Evolutionary conservation across 2,888 invertebrate species (phyloP).

Genomic region (Zygothrica quintamaculata): DNA sequence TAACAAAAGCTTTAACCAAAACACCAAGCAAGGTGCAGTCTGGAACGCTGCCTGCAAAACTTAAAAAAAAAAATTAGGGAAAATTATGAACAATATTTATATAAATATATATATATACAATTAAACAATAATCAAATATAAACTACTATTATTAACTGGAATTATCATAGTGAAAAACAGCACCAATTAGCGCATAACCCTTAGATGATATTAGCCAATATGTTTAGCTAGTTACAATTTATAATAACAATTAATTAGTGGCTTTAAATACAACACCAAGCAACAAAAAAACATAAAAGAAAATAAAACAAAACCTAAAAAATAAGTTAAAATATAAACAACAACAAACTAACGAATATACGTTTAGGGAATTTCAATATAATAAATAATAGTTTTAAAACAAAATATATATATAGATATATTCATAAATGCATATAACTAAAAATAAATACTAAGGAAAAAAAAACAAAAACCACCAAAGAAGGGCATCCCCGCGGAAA

Average conservation of each 20-base stretch:
- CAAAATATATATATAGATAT: slow-evolving; percentile 42
- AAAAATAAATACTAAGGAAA: too few relatives aligned
- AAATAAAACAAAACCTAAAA: slow-evolving; percentile 31
- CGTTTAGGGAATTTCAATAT: slow-evolving; percentile 78
- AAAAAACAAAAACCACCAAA: slow-evolving; percentile 41
- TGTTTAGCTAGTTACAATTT: slow-evolving; percentile 75
- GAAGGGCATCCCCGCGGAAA: slow-evolving; percentile 32
- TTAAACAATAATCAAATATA: slow-evolving; percentile 24
- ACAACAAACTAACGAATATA: slow-evolving; percentile 77
- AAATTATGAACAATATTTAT: too few relatives aligned
- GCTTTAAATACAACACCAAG: slow-evolving; percentile 83
- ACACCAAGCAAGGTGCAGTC: slow-evolving; percentile 60
- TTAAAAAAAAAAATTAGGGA: too few relatives aligned
- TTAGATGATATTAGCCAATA: slow-evolving; percentile 57
- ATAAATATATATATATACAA: too few relatives aligned
- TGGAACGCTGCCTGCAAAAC: slow-evolving; percentile 19
- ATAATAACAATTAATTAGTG: slow-evolving; percentile 70
- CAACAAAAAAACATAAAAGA: slow-evolving; percentile 49
- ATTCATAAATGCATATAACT: too few relatives aligned
- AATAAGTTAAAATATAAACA: slow-evolving; percentile 57
- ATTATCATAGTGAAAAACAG: slow-evolving; percentile 59
- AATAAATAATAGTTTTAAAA: slow-evolving; percentile 53
- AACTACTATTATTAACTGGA: slow-evolving; percentile 22
- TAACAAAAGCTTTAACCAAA: slow-evolving; percentile 73
- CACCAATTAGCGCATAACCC: slow-evolving; percentile 72